Evolutionary conservation across 2,797 vertebrate species (phyloP).

Genomic region (Lophotriccus pileatus): DNA sequence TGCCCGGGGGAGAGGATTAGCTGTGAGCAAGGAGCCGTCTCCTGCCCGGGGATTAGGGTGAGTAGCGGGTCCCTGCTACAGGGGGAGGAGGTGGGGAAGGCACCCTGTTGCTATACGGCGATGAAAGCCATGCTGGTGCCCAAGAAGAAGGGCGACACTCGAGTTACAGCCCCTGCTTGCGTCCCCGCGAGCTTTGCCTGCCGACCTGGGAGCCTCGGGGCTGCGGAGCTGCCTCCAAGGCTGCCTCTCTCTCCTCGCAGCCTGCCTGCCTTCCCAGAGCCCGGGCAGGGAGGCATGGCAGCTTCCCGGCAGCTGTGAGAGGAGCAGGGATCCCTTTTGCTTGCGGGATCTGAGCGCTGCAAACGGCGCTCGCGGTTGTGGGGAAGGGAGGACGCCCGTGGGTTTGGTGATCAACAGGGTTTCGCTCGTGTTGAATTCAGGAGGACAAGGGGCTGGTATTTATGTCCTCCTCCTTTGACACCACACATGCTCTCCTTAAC

Average conservation of each 20-base stretch:
- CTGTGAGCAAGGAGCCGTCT: background rate
- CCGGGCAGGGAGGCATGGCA: background rate
- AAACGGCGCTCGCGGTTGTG: background rate
- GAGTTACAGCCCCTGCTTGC: background rate
- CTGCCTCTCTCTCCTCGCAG: background rate
- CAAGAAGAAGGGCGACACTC: background rate
- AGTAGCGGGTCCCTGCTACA: background rate
- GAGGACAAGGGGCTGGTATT: background rate
- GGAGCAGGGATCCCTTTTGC: background rate
- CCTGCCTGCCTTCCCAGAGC: background rate
- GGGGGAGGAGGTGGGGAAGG: background rate
- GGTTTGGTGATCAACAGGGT: background rate
- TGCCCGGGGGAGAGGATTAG: constrained; percentile 9
- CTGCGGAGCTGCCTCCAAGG: background rate
- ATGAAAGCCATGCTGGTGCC: background rate
- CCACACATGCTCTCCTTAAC: background rate
- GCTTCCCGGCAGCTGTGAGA: background rate
- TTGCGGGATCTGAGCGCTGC: background rate
- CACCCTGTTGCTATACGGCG: background rate
- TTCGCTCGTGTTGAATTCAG: background rate
- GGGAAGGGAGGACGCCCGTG: accelerated
- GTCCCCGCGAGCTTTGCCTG: background rate
- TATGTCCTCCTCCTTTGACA: background rate
- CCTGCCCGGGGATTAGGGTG: background rate
- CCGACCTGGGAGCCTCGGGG: background rate